Conservation (phyloP, 1,140 invertebrate species). For the Lepidotrigona ventralis region DNA sequence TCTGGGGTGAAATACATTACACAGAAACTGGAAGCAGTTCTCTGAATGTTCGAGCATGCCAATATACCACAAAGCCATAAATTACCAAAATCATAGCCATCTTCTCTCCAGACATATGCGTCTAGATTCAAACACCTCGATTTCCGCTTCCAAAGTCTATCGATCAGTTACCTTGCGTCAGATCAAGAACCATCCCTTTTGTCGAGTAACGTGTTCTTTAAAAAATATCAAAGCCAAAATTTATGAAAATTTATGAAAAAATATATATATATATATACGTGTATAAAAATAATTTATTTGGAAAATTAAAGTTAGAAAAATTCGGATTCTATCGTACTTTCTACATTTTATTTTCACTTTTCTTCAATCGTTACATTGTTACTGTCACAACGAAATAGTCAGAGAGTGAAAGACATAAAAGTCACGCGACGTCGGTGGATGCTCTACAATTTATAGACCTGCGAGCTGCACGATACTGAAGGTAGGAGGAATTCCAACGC, state of each 20-base stretch:
- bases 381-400: no score
- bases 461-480: not conserved
- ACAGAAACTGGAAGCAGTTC: not conserved
- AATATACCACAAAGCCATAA: not conserved
- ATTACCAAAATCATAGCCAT: not conserved
- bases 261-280: no score
- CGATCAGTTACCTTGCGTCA: not conserved
- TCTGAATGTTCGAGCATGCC: not conserved
- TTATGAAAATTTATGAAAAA: no score
- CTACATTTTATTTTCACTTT: no score
- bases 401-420: no score
- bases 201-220: not conserved
- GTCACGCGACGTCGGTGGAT: no score
- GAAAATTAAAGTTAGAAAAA: no score
- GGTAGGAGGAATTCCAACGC: not conserved
- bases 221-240: not conserved
- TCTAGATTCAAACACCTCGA: not conserved
- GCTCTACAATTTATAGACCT: no score
- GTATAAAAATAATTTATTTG: no score
- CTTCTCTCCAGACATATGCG: not conserved
- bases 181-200: not conserved
- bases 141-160: not conserved
- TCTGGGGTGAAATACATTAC: not conserved
- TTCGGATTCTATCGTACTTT: no score
- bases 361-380: no score